Base-by-base conservation (phyloP, 2,888 invertebrate genomes). In the Acronicta aceris region DNA sequence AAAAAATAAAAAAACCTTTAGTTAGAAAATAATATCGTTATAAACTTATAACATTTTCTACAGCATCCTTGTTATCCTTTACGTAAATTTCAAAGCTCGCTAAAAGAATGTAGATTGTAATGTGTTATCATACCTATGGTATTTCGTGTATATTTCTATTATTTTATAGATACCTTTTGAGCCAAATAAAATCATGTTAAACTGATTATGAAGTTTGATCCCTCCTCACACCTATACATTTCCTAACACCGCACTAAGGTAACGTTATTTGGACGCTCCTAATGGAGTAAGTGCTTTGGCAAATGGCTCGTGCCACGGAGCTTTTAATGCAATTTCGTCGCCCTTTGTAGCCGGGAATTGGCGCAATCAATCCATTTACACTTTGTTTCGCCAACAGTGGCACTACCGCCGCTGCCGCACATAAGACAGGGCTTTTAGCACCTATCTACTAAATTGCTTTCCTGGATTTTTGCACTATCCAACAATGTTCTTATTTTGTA, bases 331-430 rank as follows among this genome's bases (percentile, higher is more conserved):
- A 92, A 95, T 95, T 93, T 90, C 81, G 57, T 79, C 81, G 88
- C 90, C 94, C 95, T 95, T 95, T 95, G 95, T 94, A 90, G 79
- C 74, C 79, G 81, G 83, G 89, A 95, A 95, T 95, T 95, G 95
- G 89, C 88, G 90, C 95, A 94, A 95, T 95, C 95, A 94, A 93
- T 95, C 93, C 95, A 95, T 95, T 95, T 95, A 93, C 94, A 93
- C 95, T 95, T 92, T 95, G 95, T 95, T 95, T 94, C 95, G 90
- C 89, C 89, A 93, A 91, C 92, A 91, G 86, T 81, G 84, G 73
- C 79, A 81, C 81, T 81, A 75, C 71, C 74, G 74, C 71, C 75
- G 68, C 72, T 79, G 81, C 83, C 79, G 80, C 84, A 83, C 76
- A 68, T 65, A 81, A 81, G 81, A 80, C 76, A 81, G 72, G 51